phyloP scores from a whole-genome alignment of 2,888 invertebrate species.

The Leptopterna dolabrata region DNA sequence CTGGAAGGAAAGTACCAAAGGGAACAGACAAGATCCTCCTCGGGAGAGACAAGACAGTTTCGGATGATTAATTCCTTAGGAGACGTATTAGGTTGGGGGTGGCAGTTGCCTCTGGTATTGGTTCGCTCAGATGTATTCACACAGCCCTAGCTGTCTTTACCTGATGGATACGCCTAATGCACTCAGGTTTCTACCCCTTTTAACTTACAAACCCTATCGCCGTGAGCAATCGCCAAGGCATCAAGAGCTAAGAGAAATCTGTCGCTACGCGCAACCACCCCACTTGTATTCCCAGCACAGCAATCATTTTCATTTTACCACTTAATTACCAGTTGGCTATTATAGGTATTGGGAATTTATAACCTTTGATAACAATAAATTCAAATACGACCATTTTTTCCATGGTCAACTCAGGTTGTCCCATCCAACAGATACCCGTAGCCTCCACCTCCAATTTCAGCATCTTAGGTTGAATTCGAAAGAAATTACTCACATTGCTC shows the following conservation, averaged over 20 bases:
- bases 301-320: neutral
- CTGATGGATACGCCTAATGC: conserved; percentile 35
- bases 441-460: too few species aligned
- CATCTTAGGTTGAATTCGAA: too few species aligned
- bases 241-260: neutral
- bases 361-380: too few species aligned
- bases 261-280: neutral
- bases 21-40: conserved; percentile 11
- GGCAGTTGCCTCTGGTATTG: conserved; percentile 26
- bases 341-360: too few species aligned
- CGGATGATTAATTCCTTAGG: conserved; percentile 12
- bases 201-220: neutral
- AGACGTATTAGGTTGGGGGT: conserved; percentile 27
- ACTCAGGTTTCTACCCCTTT: neutral
- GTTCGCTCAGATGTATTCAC: conserved; percentile 23
- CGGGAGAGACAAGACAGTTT: neutral
- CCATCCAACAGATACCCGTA: too few species aligned
- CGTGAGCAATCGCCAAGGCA: neutral
- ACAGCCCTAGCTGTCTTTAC: conserved; percentile 8
- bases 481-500: too few species aligned
- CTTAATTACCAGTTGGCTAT: neutral
- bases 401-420: too few species aligned
- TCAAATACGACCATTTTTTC: too few species aligned
- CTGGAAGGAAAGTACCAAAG: neutral
- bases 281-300: neutral